Conservation (phyloP, 1,140 invertebrate species). For the Ceratina calcarata region DNA sequence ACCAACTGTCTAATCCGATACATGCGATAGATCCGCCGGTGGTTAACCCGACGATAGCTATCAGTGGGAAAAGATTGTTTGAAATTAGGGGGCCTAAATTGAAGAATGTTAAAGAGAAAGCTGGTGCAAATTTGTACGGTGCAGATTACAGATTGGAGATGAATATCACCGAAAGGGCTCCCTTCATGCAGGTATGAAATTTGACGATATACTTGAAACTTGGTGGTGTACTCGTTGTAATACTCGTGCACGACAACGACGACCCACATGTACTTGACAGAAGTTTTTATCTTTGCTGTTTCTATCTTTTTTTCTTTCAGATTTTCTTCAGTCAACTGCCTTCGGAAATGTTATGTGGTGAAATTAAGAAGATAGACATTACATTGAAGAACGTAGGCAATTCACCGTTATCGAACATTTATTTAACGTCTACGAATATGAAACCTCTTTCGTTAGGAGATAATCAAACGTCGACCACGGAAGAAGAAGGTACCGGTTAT, state of each 20-base stretch:
- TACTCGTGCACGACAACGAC: too few species aligned
- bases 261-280: background rate
- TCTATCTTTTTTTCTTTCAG: conserved; percentile 67
- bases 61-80: conserved; percentile 85
- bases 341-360: conserved; percentile 86
- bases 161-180: conserved; percentile 85
- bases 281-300: background rate
- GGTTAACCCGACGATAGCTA: conserved; percentile 69
- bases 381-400: conserved; percentile 87
- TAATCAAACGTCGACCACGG: conserved; percentile 65
- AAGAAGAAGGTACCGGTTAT: conserved; percentile 73
- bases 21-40: conserved; percentile 70
- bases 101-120: conserved; percentile 78
- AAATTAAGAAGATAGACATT: conserved; percentile 85
- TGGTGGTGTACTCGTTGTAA: too few species aligned
- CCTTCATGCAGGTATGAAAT: conserved; percentile 85
- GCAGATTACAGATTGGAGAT: conserved; percentile 84
- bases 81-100: conserved; percentile 78
- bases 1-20: conserved; percentile 73
- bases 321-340: conserved; percentile 86
- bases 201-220: background rate
- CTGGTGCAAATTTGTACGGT: conserved; percentile 76
- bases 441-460: conserved; percentile 84
- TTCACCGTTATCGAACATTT: conserved; percentile 84
- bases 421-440: conserved; percentile 85